Evolutionary conservation across 2,888 invertebrate species (phyloP).

Genomic region (Amphipoea oculea): DNA sequence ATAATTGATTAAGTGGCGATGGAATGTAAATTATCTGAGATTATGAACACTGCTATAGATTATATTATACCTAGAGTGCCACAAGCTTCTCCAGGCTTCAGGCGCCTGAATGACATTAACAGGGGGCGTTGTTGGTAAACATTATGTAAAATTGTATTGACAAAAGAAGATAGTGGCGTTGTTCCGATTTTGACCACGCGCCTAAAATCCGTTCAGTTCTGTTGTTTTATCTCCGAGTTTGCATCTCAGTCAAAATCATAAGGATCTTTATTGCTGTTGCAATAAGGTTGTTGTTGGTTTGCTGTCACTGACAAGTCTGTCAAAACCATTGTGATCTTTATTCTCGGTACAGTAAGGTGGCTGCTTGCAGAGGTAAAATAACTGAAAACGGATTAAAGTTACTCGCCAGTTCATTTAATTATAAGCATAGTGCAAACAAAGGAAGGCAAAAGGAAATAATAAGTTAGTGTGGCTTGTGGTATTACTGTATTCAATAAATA

Average conservation of each 20-base stretch:
- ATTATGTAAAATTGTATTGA: background rate
- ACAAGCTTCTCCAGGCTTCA: background rate
- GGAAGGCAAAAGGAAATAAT: background rate
- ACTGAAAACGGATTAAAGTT: background rate
- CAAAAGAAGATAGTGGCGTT: background rate
- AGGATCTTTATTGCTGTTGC: background rate
- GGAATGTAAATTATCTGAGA: too few relatives aligned
- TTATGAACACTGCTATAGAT: too few relatives aligned
- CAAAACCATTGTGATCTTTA: too few relatives aligned
- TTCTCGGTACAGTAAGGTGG: too few relatives aligned
- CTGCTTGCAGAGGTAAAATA: background rate
- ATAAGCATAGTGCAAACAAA: background rate
- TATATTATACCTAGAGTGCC: background rate
- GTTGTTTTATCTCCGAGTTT: too few relatives aligned
- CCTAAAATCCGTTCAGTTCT: background rate
- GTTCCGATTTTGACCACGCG: background rate
- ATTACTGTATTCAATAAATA: constrained; percentile 48
- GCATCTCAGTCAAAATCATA: background rate
- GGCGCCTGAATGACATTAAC: background rate
- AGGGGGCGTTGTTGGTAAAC: background rate
- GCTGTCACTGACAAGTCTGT: too few relatives aligned
- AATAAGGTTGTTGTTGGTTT: background rate
- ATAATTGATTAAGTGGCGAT: too few relatives aligned
- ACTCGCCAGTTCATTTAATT: background rate
- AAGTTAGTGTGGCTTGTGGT: constrained; percentile 26